Conservation (phyloP, 1,140 invertebrate species). For the Amyelois transitella region DNA sequence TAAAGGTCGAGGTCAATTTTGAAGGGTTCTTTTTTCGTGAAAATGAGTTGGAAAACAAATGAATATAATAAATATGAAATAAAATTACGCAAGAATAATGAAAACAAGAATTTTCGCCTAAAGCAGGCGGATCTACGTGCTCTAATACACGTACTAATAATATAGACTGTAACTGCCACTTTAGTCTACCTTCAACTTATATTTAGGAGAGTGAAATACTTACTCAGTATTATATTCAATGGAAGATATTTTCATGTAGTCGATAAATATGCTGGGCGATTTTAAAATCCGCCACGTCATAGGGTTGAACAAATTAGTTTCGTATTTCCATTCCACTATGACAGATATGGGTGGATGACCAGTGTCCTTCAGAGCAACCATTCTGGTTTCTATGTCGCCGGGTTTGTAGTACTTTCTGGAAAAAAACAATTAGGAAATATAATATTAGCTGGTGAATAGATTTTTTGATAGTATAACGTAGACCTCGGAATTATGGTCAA, state of each 20-base stretch:
- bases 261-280: conserved; percentile 81
- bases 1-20: too few species aligned
- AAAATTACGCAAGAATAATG: too few species aligned
- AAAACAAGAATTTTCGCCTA: too few species aligned
- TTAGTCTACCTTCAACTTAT: too few species aligned
- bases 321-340: conserved; percentile 85
- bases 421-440: conserved; percentile 13
- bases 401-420: conserved; percentile 76
- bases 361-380: conserved; percentile 80
- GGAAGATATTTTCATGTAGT: conserved; percentile 81
- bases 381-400: conserved; percentile 79
- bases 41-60: too few species aligned
- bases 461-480: too few species aligned
- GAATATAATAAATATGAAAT: too few species aligned
- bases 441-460: neutral
- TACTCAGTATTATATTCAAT: conserved; percentile 79
- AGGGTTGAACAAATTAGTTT: conserved; percentile 85
- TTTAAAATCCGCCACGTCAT: conserved; percentile 87
- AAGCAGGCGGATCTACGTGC: too few species aligned
- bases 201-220: conserved; percentile 22
- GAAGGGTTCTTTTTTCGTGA: too few species aligned
- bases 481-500: too few species aligned
- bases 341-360: conserved; percentile 78
- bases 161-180: too few species aligned
- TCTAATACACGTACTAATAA: too few species aligned